Conservation (phyloP, 2,888 invertebrate species). For the Scotopteryx bipunctaria region DNA sequence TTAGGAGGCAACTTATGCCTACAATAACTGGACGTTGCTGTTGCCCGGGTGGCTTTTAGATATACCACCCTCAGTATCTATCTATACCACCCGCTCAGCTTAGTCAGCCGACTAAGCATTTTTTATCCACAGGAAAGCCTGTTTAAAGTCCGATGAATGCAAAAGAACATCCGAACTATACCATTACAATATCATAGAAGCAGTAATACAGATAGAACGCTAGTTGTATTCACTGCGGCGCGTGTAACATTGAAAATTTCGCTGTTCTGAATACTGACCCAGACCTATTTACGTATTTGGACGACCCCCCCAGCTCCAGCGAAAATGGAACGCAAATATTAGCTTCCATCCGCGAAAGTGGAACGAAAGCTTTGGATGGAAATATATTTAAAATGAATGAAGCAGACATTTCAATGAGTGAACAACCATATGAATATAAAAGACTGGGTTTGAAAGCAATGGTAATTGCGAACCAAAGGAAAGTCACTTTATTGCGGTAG, state of each 20-base stretch:
- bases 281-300: constrained; percentile 60
- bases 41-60: too few relatives aligned
- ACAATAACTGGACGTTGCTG: too few relatives aligned
- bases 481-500: background rate
- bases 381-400: constrained; percentile 7
- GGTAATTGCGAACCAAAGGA: background rate
- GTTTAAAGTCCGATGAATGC: too few relatives aligned
- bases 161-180: too few relatives aligned
- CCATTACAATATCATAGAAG: too few relatives aligned
- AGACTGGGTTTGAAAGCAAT: constrained; percentile 8
- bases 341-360: constrained; percentile 40
- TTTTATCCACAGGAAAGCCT: too few relatives aligned
- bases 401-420: background rate
- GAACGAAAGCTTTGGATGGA: constrained; percentile 27
- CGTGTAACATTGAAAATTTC: constrained; percentile 40
- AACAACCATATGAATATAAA: constrained; percentile 7
- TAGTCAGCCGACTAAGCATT: too few relatives aligned
- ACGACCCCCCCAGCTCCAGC: constrained; percentile 42
- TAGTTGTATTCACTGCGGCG: background rate
- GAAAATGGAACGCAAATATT: constrained; percentile 58
- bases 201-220: too few relatives aligned
- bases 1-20: too few relatives aligned
- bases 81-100: too few relatives aligned
- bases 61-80: too few relatives aligned
- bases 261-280: constrained; percentile 43